Conservation (phyloP, 2,888 invertebrate species). For the Listrodromus nycthemerus region DNA sequence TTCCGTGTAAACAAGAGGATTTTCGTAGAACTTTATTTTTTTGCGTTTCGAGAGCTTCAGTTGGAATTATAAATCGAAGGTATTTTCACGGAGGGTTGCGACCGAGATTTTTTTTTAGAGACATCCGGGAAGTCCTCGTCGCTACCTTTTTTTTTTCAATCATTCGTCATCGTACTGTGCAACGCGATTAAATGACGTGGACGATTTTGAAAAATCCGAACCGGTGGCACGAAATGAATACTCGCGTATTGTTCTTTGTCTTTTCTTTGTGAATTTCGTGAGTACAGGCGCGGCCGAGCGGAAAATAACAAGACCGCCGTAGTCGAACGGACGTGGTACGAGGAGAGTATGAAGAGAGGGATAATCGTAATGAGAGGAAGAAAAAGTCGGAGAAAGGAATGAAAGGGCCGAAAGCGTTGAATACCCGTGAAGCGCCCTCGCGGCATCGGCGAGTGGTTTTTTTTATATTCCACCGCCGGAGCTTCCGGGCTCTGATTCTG, state of each 20-base stretch:
- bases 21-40: too few relatives aligned
- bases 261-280: not conserved
- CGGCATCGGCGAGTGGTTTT: slow-evolving; percentile 54
- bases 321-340: not conserved
- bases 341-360: slow-evolving; percentile 10
- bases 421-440: slow-evolving; percentile 32
- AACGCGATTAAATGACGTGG: too few relatives aligned
- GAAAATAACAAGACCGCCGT: slow-evolving; percentile 26
- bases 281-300: not conserved
- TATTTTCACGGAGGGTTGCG: too few relatives aligned
- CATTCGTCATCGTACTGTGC: not conserved
- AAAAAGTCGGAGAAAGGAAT: slow-evolving; percentile 60
- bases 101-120: too few relatives aligned
- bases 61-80: too few relatives aligned
- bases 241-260: not conserved
- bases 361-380: slow-evolving; percentile 60
- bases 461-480: slow-evolving; percentile 12
- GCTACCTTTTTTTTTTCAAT: too few relatives aligned
- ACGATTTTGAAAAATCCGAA: too few relatives aligned
- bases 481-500: slow-evolving; percentile 29
- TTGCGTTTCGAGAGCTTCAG: too few relatives aligned
- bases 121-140: too few relatives aligned
- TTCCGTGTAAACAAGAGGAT: too few relatives aligned
- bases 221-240: not conserved
- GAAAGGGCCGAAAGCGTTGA: slow-evolving; percentile 66